Evolutionary conservation across 1,140 invertebrate genomes (phyloP).

Genomic region (Himalopsyche phryganea): DNA sequence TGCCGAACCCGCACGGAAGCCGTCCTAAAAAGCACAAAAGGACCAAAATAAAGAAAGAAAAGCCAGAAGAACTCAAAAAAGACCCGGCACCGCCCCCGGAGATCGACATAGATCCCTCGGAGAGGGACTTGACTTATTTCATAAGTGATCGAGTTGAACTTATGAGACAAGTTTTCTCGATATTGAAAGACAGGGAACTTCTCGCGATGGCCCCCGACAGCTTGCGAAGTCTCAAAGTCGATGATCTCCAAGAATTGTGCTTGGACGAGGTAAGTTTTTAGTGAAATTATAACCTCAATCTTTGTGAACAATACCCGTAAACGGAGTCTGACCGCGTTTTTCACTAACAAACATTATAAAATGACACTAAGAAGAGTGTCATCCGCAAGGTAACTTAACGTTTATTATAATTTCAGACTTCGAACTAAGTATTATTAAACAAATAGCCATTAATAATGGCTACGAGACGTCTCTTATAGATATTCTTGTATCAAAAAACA

Average conservation of each 20-base stretch:
- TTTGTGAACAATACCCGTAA: no score
- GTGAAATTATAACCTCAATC: no score
- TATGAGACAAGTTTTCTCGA: slow-evolving; percentile 61
- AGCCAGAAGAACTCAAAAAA: not conserved
- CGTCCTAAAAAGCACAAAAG: slow-evolving; percentile 5
- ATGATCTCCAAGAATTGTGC: slow-evolving; percentile 60
- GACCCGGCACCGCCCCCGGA: not conserved
- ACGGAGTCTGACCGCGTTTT: no score
- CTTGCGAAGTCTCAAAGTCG: slow-evolving; percentile 53
- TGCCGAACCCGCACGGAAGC: not conserved
- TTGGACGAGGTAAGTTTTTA: slow-evolving; percentile 52
- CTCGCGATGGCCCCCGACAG: slow-evolving; percentile 59
- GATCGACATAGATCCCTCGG: slow-evolving; percentile 3
- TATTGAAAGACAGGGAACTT: slow-evolving; percentile 59
- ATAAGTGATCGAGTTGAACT: slow-evolving; percentile 60
- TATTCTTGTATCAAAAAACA: no score
- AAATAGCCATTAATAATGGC: no score
- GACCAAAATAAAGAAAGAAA: slow-evolving; percentile 28
- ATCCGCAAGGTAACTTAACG: no score
- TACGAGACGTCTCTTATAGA: no score
- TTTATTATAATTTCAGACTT: no score
- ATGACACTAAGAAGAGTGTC: no score
- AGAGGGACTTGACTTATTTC: slow-evolving; percentile 55
- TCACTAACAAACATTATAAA: no score
- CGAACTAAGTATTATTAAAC: no score